Evolutionary conservation across 2,888 invertebrate species (phyloP).

Genomic region (Drosophila koepferae): DNA sequence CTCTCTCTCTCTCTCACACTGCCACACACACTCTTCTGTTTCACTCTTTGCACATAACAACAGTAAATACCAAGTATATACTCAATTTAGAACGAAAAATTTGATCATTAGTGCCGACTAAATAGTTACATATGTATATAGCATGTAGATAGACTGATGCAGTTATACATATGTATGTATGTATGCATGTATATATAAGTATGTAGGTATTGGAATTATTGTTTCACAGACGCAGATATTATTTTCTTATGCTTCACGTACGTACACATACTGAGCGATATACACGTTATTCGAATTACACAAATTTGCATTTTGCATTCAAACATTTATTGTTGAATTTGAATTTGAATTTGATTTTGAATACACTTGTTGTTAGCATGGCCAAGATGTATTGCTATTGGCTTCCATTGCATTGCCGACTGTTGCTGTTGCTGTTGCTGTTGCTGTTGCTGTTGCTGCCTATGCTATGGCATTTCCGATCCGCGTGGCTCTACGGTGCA

Average conservation of each 20-base stretch:
- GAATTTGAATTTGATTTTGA: background rate
- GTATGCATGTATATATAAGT: background rate
- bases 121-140: too few species aligned
- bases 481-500: slow-evolving; percentile 31
- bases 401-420: slow-evolving; percentile 17
- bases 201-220: too few species aligned
- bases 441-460: background rate
- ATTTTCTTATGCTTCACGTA: background rate
- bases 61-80: background rate
- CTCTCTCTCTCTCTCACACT: background rate
- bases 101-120: too few species aligned
- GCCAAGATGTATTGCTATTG: background rate
- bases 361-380: background rate
- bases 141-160: background rate
- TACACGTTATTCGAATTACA: background rate
- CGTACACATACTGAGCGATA: background rate
- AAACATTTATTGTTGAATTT: background rate
- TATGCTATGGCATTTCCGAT: slow-evolving; percentile 65
- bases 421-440: background rate
- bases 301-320: background rate
- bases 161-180: background rate
- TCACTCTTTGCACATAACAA: background rate
- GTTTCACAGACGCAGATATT: background rate
- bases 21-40: background rate
- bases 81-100: too few species aligned